These are phyloP conservation scores for Acrossocheilus wenchowensis DNA, from an alignment of 2,797 vertebrate genomes.

Conservation along the genomic window DNA sequence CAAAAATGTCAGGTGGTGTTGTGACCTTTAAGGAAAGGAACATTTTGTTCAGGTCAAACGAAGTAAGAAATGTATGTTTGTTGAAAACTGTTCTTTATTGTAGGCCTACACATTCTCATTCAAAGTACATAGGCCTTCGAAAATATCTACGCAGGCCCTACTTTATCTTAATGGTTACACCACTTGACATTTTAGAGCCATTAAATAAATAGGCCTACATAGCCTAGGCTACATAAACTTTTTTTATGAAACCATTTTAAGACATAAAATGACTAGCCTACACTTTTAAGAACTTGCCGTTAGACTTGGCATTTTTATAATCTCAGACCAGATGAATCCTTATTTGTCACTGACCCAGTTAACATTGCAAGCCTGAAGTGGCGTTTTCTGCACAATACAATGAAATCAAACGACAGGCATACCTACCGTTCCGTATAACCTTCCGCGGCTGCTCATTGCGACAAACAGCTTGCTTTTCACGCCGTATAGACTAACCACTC, in stretches of 20 bases:
- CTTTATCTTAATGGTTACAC: neutral
- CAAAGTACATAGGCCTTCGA: neutral
- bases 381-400: slow-evolving; percentile 55
- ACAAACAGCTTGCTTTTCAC: slow-evolving; percentile 88
- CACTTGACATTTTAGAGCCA: neutral
- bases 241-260: neutral
- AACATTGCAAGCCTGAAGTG: slow-evolving; percentile 12
- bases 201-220: neutral
- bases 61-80: neutral
- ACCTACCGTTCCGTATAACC: slow-evolving; percentile 94
- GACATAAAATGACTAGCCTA: neutral
- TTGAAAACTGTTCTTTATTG: neutral
- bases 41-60: neutral
- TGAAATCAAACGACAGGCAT: slow-evolving; percentile 65
- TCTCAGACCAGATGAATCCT: neutral
- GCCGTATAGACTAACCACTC: slow-evolving; percentile 92
- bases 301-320: neutral
- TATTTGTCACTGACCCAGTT: slow-evolving; percentile 9
- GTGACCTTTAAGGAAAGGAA: neutral
- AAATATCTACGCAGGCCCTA: neutral
- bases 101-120: neutral
- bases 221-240: neutral
- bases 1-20: neutral
- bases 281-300: neutral
- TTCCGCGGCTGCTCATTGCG: slow-evolving; percentile 92